Base-by-base conservation (phyloP, 2,888 invertebrate genomes). In the Brassicogethes aeneus region DNA sequence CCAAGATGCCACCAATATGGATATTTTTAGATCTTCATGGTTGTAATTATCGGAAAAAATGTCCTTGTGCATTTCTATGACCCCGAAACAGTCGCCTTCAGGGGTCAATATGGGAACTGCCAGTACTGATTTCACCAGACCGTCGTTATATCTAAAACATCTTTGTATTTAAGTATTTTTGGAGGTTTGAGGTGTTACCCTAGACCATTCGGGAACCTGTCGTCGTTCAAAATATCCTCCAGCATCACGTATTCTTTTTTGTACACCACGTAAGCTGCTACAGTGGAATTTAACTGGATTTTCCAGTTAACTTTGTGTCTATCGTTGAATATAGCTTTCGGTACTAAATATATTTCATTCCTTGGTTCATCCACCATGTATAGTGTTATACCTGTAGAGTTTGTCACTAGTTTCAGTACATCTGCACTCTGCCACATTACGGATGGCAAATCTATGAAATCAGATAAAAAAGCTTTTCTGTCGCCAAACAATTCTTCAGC, bases 61-160 rank as follows among this genome's bases (percentile, higher is more conserved):
- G 36, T 73, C 73, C 46, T 74, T 63, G 50, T 72, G 77, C 36
- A 79, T 56, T 55, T 79, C 79, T 1, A 79, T 61, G 0, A 79
- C 74, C 1, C 77, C 78, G 41, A 74, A 72, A 50, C 76, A 76
- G 1, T 73, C 72, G 0, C 75, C 73, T 39, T 76, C 74, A 0
- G 76, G 75, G 23, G 75, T 74, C 2, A 77, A 68, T 1, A 80
- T 66, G 1, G 80, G 80, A 57, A 78, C 72, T 50, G 76, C 75
- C 1, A 79, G 61, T 0, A 78, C 77, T 1, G 71, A 69, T 57
- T 74, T 74, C 1, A 77, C 73, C 39, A 73, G 72, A 16, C 74
- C 65, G 45, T 60, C 75, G 76, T 12, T 8, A 12, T 10, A 12
- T 3, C 32, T 32, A 32, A 69, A 12, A 56, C 5, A 10, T 23